phyloP scores from a whole-genome alignment of 1,140 invertebrate genomes.

The Artemia franciscana region DNA sequence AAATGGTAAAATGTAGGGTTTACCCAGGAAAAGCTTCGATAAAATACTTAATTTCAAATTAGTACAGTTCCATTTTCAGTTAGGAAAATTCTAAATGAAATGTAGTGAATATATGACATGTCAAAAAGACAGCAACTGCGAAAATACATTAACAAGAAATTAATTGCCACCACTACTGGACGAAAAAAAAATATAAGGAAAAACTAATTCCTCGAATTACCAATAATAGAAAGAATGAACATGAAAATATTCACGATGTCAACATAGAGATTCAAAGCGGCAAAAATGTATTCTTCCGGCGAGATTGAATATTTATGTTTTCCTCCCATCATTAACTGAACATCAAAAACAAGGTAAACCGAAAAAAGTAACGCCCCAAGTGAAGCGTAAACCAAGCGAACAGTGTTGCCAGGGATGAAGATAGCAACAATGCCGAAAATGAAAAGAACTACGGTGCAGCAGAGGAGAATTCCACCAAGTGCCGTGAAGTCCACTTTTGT shows the following conservation, averaged over 20 bases:
- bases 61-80: no score
- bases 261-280: conserved; percentile 59
- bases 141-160: no score
- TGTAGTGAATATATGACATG: no score
- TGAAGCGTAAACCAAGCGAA: conserved; percentile 21
- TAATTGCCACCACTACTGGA: no score
- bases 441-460: conserved; percentile 24
- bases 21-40: no score
- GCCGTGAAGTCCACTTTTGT: conserved; percentile 25
- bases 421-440: conserved; percentile 26
- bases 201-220: conserved; percentile 2
- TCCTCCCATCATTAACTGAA: conserved; percentile 32
- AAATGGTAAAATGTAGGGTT: no score
- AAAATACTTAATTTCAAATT: no score
- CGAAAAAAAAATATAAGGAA: no score
- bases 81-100: no score
- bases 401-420: conserved; percentile 20
- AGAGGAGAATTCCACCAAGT: conserved; percentile 24
- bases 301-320: conserved; percentile 30
- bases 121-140: no score
- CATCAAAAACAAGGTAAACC: conserved; percentile 30
- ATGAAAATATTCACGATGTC: conserved; percentile 69
- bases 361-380: conserved; percentile 28
- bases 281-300: conserved; percentile 50
- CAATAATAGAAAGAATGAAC: conserved; percentile 31